Conservation (phyloP, 2,888 invertebrate genomes). For the Cantharis nigra region DNA sequence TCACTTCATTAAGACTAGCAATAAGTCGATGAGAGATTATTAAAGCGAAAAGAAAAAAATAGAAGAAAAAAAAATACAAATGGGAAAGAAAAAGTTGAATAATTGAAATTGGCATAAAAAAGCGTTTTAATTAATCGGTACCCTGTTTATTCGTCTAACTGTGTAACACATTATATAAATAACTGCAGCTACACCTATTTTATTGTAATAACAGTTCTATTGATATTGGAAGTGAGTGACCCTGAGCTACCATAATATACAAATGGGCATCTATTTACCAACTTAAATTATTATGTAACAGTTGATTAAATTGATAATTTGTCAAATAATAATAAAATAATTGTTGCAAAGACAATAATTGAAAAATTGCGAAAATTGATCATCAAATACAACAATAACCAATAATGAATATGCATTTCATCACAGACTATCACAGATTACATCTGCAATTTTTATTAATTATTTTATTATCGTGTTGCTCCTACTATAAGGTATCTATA, state of each 20-base stretch:
- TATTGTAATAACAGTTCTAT: constrained; percentile 46
- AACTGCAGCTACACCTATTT: constrained; percentile 38
- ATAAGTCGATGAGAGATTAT: neutral
- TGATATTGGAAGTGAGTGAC: constrained; percentile 57
- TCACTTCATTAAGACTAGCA: neutral
- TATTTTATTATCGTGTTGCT: constrained; percentile 37
- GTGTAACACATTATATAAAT: constrained; percentile 34
- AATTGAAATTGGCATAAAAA: neutral
- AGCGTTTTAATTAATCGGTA: constrained; percentile 17
- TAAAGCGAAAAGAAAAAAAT: neutral
- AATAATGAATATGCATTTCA: constrained; percentile 41
- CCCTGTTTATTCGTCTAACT: constrained; percentile 8
- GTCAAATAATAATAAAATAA: constrained; percentile 8
- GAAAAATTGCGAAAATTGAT: neutral
- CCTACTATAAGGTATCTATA: constrained; percentile 27
- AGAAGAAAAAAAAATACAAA: neutral
- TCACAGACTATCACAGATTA: constrained; percentile 56
- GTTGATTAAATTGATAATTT: constrained; percentile 31
- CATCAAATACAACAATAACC: constrained; percentile 26
- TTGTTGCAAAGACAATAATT: neutral
- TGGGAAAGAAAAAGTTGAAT: neutral
- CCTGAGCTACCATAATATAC: constrained; percentile 55
- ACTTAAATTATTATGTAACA: constrained; percentile 35
- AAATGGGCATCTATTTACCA: constrained; percentile 34
- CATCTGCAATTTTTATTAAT: constrained; percentile 54